These are phyloP conservation scores for Ramphastos sulfuratus DNA, from an alignment of 2,113 vertebrate genomes.

Conservation along the genomic window DNA sequence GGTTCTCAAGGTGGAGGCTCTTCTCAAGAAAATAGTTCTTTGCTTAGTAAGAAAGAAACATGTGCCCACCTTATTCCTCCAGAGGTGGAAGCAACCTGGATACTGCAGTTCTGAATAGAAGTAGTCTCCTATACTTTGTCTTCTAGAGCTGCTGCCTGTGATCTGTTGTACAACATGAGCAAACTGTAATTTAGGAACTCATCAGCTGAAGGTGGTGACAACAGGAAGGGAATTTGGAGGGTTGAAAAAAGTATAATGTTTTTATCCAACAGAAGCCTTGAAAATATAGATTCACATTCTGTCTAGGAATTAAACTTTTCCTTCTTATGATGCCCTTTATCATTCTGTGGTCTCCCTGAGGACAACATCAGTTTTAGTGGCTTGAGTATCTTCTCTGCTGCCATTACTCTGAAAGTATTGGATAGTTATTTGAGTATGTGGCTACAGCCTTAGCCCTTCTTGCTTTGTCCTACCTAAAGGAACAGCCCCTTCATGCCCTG, in stretches of 20 bases:
- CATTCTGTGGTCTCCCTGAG: fast-evolving
- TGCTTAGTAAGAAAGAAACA: background rate
- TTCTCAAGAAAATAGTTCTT: background rate
- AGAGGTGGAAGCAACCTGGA: background rate
- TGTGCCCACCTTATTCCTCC: background rate
- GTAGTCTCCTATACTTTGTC: background rate
- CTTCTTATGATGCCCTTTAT: background rate
- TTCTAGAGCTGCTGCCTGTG: background rate
- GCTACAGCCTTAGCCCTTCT: background rate
- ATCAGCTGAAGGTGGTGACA: background rate
- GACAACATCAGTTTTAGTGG: background rate
- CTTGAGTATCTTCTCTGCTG: background rate
- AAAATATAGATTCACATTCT: background rate
- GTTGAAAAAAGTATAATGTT: background rate
- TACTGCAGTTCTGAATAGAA: background rate
- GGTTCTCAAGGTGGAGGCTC: background rate
- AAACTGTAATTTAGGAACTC: background rate
- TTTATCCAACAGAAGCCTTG: background rate
- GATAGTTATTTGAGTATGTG: background rate
- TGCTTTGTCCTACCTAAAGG: background rate
- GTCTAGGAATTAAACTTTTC: background rate
- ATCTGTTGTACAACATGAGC: background rate
- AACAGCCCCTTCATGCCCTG: background rate
- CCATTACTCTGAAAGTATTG: background rate
- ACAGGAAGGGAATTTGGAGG: fast-evolving